Percentiles rank a stretch among this genome's conserved stretches.
Evolutionary conservation across 2,113 vertebrate genomes (phyloP).

Genomic region (Steatornis caripensis): DNA sequence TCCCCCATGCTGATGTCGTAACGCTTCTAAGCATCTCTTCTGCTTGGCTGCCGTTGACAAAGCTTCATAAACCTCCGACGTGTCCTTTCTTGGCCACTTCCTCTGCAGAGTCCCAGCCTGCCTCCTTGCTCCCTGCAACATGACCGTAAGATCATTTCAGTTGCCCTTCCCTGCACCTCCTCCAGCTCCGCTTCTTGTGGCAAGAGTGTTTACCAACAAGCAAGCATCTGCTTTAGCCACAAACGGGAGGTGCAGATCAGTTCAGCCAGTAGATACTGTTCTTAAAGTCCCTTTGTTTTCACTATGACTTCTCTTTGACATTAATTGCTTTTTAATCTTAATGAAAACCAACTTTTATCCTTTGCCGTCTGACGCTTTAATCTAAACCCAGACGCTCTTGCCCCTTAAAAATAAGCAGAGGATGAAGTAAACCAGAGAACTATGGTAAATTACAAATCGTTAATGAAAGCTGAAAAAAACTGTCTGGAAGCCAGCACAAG

Average conservation of each 20-base stretch:
- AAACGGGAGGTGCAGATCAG: not conserved
- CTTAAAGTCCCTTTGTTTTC: not conserved
- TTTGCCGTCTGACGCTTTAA: not conserved
- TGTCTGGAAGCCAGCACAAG: not conserved
- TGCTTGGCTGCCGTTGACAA: not conserved
- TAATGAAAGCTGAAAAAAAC: not conserved
- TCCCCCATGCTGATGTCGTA: not conserved
- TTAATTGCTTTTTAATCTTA: not conserved
- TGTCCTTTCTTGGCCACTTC: not conserved
- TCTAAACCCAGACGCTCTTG: not conserved
- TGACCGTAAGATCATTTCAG: not conserved
- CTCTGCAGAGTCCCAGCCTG: not conserved
- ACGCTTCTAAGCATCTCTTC: not conserved
- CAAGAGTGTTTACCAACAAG: not conserved
- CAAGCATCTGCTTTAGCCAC: not conserved
- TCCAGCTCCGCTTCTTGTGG: not conserved
- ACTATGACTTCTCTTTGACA: not conserved
- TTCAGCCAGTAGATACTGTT: not conserved
- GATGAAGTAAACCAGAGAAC: not conserved
- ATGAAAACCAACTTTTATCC: not conserved
- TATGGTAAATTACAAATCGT: not conserved
- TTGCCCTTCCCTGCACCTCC: not conserved
- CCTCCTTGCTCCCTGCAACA: not conserved
- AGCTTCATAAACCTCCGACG: not conserved
- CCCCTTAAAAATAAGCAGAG: not conserved